These are phyloP conservation scores for Diaphora mendica DNA, from an alignment of 2,888 invertebrate genomes.

Conservation along the genomic window DNA sequence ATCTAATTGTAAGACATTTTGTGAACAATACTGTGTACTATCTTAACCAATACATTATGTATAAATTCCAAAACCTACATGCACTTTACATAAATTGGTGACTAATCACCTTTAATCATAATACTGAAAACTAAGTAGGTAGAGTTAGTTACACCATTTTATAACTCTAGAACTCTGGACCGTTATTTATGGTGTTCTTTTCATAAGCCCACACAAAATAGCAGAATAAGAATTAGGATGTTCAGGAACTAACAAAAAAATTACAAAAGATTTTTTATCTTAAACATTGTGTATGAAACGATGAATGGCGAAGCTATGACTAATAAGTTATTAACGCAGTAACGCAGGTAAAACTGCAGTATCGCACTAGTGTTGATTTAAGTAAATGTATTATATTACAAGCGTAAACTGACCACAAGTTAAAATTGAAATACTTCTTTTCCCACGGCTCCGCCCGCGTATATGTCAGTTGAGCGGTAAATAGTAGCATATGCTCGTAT, in stretches of 20 bases:
- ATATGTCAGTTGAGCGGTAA: too few relatives aligned
- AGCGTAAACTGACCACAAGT: background rate
- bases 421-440: background rate
- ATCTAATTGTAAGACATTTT: slow-evolving; percentile 1
- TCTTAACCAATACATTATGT: background rate
- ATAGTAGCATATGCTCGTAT: too few relatives aligned
- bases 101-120: background rate
- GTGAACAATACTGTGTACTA: background rate
- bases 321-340: background rate
- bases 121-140: background rate
- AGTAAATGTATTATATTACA: background rate
- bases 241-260: too few relatives aligned
- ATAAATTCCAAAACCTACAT: background rate
- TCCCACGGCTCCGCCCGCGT: too few relatives aligned
- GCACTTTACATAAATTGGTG: background rate
- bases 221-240: background rate
- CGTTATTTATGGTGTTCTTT: background rate
- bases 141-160: background rate
- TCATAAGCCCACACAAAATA: background rate
- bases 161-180: background rate
- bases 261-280: background rate
- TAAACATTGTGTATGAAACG: background rate
- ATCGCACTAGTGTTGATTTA: background rate
- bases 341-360: background rate
- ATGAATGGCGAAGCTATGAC: background rate